Base-by-base conservation (phyloP, 2,113 vertebrate genomes). In the Loxodonta africana region DNA sequence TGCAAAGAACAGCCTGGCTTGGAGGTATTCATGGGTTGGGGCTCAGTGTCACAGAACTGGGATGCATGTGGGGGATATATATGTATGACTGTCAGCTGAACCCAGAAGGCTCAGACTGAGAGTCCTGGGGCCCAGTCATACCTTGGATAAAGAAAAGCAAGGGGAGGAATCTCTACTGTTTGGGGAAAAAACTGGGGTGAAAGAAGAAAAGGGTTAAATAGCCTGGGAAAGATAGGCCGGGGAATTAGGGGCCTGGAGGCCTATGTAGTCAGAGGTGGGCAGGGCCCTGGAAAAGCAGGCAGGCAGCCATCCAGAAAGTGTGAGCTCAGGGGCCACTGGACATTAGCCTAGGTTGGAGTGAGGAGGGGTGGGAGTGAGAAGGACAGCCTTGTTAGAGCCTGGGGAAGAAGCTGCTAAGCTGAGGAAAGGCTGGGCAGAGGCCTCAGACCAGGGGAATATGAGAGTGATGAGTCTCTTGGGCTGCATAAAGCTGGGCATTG, bases 111-210 rank as follows among this genome's bases (percentile, higher is more conserved):
- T 78, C 67, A 7, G 17, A 2, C 48, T 44, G 57, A 44, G 51
- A 96, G 65, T 67, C 33, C 77, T 77, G 77, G 82, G 65, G 15
- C 71, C 51, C 62, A 86, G 86, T 33, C 81, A 92, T 37, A 88
- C 65, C 94, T 90, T 85, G 69, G 33, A 60, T 84, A 90, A 89
- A 95, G 48, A 26, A 73, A 95, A 96, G 76, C 46, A n/a, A 91
- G 60, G 37, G 65, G 67, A 97, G 48, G 46, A 86, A 65, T 73
- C 15, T 78, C 51, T 4, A n/a, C 48, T 10, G 21, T 95, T 69
- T 87, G 20, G 53, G 67, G 26, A 76, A 60, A 82, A 73, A 94
- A 73, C 60, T n/a, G 51, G 11, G 53, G 53, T 17, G 53, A 57
- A 57, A 57, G 63, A 28, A 28, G 6, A 88, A 44, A 37, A 65